A percentile compares a stretch with the other conserved stretches of the same genome.
Evolutionary conservation across 2,113 vertebrate genomes (phyloP).

Genomic region (Ammodytes dubius): DNA sequence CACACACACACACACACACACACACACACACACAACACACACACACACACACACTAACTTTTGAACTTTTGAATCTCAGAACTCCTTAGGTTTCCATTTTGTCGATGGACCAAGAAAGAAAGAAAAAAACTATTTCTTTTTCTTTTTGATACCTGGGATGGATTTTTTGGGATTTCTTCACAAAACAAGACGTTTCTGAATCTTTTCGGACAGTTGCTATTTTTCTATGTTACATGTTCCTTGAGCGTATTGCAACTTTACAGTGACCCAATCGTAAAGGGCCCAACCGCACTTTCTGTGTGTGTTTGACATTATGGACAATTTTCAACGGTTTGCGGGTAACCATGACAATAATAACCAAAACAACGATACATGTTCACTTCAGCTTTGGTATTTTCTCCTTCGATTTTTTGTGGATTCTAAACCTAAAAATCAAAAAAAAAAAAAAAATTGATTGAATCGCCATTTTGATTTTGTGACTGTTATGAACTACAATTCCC

Average conservation of each 20-base stretch:
- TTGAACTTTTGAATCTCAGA: constrained; percentile 55
- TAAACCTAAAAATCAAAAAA: too few relatives aligned
- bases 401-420: constrained; percentile 77
- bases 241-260: constrained; percentile 66
- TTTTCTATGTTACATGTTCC: constrained; percentile 84
- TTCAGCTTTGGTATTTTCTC: constrained; percentile 67
- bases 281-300: constrained; percentile 33
- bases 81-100: constrained; percentile 52
- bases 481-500: constrained; percentile 82
- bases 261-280: too few relatives aligned
- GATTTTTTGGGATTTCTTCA: constrained; percentile 62
- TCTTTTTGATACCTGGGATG: constrained; percentile 71
- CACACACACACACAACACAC: constrained; percentile 2
- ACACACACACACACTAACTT: constrained; percentile 47
- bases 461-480: constrained; percentile 67
- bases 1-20: too few relatives aligned
- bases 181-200: constrained; percentile 69
- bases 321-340: constrained; percentile 72
- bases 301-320: constrained; percentile 39
- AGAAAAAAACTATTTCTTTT: constrained; percentile 35
- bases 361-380: constrained; percentile 65
- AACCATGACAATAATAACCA: constrained; percentile 45
- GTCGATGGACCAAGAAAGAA: constrained; percentile 45
- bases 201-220: constrained; percentile 84
- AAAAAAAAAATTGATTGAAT: too few relatives aligned